Evolutionary conservation across 2,113 vertebrate species (phyloP).

Genomic region (Leiothrix lutea): DNA sequence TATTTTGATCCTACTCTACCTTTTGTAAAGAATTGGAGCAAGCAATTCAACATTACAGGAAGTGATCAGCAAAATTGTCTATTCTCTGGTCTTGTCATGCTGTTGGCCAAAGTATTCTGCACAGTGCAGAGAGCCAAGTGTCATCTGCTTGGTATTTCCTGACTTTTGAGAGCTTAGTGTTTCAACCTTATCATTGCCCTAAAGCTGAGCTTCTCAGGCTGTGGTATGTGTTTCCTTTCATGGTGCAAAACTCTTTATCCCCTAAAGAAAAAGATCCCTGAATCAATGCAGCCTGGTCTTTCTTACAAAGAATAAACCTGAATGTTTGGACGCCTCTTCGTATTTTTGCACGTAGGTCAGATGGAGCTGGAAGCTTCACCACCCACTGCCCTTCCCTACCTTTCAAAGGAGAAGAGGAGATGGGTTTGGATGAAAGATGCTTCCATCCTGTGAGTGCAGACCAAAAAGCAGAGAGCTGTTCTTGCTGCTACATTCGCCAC

Average conservation of each 20-base stretch:
- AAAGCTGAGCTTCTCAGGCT: conserved; percentile 10
- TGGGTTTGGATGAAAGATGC: not conserved
- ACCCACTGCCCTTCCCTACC: not conserved
- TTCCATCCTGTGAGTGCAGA: not conserved
- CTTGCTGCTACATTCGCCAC: not conserved
- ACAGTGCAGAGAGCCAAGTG: not conserved
- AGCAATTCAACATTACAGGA: not conserved
- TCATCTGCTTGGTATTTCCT: conserved; percentile 52
- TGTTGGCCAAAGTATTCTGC: not conserved
- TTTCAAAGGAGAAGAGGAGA: not conserved
- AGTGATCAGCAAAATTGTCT: not conserved
- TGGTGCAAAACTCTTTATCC: not conserved
- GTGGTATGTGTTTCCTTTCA: conserved; percentile 2
- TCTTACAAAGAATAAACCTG: not conserved
- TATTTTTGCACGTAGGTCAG: not conserved
- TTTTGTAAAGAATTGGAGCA: not conserved
- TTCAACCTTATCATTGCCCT: conserved; percentile 21
- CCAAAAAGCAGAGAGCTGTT: not conserved
- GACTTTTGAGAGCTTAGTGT: not conserved
- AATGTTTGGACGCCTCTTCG: not conserved
- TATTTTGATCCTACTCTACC: not conserved
- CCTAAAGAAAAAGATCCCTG: not conserved
- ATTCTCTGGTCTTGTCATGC: not conserved
- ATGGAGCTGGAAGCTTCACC: not conserved
- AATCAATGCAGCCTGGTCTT: not conserved